Conservation (phyloP, 2,113 vertebrate species). For the Sinocyclocheilus grahami region DNA sequence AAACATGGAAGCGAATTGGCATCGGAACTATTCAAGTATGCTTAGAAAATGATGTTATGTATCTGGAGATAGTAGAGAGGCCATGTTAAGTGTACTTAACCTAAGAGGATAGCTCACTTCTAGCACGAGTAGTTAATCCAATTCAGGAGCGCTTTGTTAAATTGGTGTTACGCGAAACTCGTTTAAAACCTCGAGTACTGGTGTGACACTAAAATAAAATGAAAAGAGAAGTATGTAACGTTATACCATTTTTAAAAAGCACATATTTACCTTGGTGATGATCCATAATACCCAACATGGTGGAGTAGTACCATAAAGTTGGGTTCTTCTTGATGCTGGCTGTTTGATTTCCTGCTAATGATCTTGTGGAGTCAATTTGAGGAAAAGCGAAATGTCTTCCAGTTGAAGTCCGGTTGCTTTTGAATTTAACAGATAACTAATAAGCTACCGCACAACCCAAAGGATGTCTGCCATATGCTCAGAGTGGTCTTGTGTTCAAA, state of each 20-base stretch:
- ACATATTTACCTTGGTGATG: constrained; percentile 29
- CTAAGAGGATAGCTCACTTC: not conserved
- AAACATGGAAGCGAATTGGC: not conserved
- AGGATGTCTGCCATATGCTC: not conserved
- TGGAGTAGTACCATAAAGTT: constrained; percentile 4
- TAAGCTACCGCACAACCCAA: not conserved
- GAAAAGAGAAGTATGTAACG: too few relatives aligned
- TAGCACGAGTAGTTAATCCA: constrained; percentile 15
- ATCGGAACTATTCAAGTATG: not conserved
- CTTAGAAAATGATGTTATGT: not conserved
- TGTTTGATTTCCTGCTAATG: not conserved
- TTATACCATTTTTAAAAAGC: not conserved
- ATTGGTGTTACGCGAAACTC: constrained; percentile 2
- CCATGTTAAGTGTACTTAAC: not conserved
- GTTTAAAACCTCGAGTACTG: not conserved
- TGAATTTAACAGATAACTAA: not conserved
- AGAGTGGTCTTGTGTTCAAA: not conserved
- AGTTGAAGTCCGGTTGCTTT: not conserved
- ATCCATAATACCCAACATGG: constrained; percentile 40
- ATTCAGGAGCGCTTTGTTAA: constrained; percentile 31
- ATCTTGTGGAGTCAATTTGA: constrained; percentile 2
- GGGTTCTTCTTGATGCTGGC: not conserved
- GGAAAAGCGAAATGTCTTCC: not conserved
- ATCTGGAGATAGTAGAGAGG: not conserved
- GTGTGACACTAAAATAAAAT: not conserved